phyloP scores from a whole-genome alignment of 1,140 invertebrate genomes.

The Trichogramma pretiosum region DNA sequence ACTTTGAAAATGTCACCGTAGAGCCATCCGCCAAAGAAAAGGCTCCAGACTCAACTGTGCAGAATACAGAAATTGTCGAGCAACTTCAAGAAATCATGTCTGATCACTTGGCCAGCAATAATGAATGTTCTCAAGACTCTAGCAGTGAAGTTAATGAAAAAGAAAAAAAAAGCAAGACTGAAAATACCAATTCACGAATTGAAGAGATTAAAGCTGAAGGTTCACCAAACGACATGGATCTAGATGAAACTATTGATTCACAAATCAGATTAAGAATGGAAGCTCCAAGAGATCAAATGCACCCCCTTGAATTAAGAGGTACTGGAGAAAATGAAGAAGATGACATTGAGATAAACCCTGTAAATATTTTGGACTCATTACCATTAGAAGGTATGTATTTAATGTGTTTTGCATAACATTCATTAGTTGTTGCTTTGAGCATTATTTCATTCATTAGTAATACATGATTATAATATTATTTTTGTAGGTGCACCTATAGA shows the following conservation, averaged over 20 bases:
- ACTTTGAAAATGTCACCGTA: constrained; percentile 49
- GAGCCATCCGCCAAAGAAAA: constrained; percentile 38
- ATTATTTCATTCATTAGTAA: background rate
- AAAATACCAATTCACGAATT: constrained; percentile 27
- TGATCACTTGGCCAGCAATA: constrained; percentile 23
- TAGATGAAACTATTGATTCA: constrained; percentile 43
- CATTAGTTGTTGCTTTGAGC: background rate
- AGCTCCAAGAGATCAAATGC: constrained; percentile 27
- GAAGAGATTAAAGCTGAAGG: constrained; percentile 39
- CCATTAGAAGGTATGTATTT: constrained; percentile 38
- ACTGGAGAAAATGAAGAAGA: constrained; percentile 34
- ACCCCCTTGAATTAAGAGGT: constrained; percentile 26
- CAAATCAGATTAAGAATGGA: constrained; percentile 41
- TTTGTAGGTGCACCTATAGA: constrained; percentile 38
- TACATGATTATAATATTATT: background rate
- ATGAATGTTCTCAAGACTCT: constrained; percentile 38
- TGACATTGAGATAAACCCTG: constrained; percentile 29
- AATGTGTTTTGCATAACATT: background rate
- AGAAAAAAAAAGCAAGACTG: constrained; percentile 31
- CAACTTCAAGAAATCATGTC: constrained; percentile 20
- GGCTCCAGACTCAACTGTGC: constrained; percentile 10
- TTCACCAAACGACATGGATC: constrained; percentile 43
- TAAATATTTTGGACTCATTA: constrained; percentile 41
- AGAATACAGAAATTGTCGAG: constrained; percentile 17
- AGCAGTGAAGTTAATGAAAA: constrained; percentile 33